Evolutionary conservation across 2,797 vertebrate genomes (phyloP).

Genomic region (Hypotaenidia philippensis): DNA sequence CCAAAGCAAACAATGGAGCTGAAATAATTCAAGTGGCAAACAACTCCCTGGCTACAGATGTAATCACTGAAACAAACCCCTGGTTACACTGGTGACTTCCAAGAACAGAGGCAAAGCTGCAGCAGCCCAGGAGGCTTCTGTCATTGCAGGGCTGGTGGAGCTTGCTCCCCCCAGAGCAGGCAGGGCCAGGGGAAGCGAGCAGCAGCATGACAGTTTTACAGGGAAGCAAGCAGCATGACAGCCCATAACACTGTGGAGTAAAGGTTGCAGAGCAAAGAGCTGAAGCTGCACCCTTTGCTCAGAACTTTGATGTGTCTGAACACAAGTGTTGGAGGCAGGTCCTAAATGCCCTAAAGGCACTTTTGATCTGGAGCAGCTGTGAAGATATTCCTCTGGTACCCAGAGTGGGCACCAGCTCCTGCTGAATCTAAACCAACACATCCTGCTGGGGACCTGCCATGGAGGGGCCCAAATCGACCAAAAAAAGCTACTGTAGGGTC

Average conservation of each 20-base stretch:
- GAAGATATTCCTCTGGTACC: not conserved
- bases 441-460: not conserved
- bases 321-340: not conserved
- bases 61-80: not conserved
- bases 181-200: not conserved
- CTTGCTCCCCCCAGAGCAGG: not conserved
- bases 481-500: not conserved
- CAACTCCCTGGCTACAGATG: not conserved
- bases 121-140: not conserved
- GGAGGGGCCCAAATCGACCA: not conserved
- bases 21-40: conserved; percentile 24
- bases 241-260: not conserved
- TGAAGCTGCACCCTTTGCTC: not conserved
- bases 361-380: not conserved
- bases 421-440: not conserved
- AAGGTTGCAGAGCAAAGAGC: not conserved
- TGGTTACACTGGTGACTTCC: not conserved
- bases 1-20: not conserved
- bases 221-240: not conserved
- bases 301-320: not conserved
- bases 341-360: not conserved
- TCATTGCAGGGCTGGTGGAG: not conserved
- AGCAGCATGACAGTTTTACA: not conserved
- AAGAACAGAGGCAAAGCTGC: not conserved
- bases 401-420: not conserved